Conservation (phyloP, 2,113 vertebrate species). For the Naja naja region DNA sequence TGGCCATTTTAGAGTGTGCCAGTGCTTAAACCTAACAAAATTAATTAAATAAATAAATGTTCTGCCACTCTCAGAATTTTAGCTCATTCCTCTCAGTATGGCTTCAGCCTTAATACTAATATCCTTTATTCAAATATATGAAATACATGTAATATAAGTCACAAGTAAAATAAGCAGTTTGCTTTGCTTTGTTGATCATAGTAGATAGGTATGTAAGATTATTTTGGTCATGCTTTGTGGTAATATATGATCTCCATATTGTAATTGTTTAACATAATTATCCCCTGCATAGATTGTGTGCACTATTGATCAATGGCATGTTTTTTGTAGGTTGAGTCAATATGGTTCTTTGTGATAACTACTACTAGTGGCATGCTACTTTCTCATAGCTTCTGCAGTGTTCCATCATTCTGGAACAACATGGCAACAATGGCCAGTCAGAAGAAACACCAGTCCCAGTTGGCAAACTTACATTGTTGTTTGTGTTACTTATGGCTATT, state of each 20-base stretch:
- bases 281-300: background rate
- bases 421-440: background rate
- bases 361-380: background rate
- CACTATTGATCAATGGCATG: background rate
- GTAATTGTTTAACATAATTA: background rate
- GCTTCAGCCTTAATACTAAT: background rate
- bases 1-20: background rate
- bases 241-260: background rate
- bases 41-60: background rate
- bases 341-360: background rate
- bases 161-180: background rate
- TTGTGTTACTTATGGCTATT: background rate
- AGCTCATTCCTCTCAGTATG: background rate
- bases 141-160: background rate
- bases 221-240: background rate
- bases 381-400: background rate
- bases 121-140: background rate
- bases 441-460: background rate
- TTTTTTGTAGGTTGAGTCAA: background rate
- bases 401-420: background rate
- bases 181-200: background rate
- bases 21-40: background rate
- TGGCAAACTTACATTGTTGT: background rate
- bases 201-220: background rate
- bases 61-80: background rate